Evolutionary conservation across 2,797 vertebrate species (phyloP), one percentile per base, ranked within the genome.

Genomic region (Phataginus tetradactyla): DNA sequence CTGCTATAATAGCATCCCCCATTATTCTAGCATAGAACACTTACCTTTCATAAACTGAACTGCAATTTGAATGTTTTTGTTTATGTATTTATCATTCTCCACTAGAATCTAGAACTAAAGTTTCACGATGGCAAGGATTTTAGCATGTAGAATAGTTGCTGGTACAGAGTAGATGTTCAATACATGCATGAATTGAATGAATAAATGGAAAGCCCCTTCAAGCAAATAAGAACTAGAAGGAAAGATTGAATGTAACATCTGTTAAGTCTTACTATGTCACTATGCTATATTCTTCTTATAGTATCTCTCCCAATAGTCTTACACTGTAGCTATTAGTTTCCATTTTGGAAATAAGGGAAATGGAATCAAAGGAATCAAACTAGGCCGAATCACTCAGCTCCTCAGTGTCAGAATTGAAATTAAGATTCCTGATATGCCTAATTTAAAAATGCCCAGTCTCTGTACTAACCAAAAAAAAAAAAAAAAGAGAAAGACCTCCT

Each of bases 341-440:
- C 5, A 90, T 74, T 87, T 90, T 90, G 11, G 84, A 94, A 95
- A 64, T 57, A 51, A 88, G 18, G 15, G 86, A 83, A 86, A 75
- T 34, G 15, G 59, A 87, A 87, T 63, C 21, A 53, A 66, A 57
- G 68, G 15, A 91, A 90, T 45, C 42, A 32, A 72, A 61, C 2
- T 53, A 91, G 14, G 9, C 72, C 84, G 85, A 83, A 23, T 68
- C 51, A 32, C 23, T 77, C 20, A 42, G 21, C 10, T 71, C 79
- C 34, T 66, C 37, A 53, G 23, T 61, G 20, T 94, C 77, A 84
- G 39, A 72, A 75, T 0, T 86, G 20, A 93, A 91, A 66, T 15
- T 53, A 27, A 59, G 13, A 89, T 75, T 34, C 21, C 12, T 74
- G 17, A 51, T 59, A 74, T 7, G 59, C 5, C 34, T 68, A 39